A percentile compares a stretch with the other conserved stretches of the same genome.
Evolutionary conservation across 2,797 vertebrate genomes (phyloP).

Genomic region (Streptopelia turtur): DNA sequence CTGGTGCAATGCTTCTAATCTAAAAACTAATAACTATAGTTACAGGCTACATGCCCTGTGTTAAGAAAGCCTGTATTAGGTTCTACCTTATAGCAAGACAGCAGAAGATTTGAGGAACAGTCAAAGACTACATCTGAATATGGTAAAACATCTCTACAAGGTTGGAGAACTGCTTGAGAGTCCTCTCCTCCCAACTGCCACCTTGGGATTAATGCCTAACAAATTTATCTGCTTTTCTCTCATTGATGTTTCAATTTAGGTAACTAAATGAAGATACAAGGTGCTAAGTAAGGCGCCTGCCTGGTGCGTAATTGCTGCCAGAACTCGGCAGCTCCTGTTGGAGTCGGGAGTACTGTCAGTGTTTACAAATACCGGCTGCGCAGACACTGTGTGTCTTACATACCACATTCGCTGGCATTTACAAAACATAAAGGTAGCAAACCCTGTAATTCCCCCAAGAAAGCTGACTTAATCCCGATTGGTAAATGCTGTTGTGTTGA

Average conservation of each 20-base stretch:
- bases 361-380: not conserved
- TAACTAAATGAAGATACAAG: not conserved
- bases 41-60: not conserved
- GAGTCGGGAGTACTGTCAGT: not conserved
- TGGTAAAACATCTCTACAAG: not conserved
- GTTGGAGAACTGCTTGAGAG: not conserved
- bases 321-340: not conserved
- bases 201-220: not conserved
- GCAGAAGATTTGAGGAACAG: not conserved
- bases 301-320: constrained; percentile 3
- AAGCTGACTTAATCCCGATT: not conserved
- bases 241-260: not conserved
- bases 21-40: constrained; percentile 12
- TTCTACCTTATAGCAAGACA: not conserved
- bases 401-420: constrained; percentile 9
- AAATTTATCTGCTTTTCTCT: not conserved
- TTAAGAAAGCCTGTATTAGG: not conserved
- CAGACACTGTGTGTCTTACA: not conserved
- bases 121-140: not conserved
- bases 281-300: not conserved
- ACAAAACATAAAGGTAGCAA: constrained; percentile 47
- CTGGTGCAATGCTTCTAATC: not conserved
- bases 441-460: constrained; percentile 51
- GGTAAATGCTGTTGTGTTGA: constrained; percentile 20
- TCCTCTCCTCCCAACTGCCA: not conserved